Base-by-base conservation (phyloP, 2,113 vertebrate genomes). In the Dromiciops gliroides region DNA sequence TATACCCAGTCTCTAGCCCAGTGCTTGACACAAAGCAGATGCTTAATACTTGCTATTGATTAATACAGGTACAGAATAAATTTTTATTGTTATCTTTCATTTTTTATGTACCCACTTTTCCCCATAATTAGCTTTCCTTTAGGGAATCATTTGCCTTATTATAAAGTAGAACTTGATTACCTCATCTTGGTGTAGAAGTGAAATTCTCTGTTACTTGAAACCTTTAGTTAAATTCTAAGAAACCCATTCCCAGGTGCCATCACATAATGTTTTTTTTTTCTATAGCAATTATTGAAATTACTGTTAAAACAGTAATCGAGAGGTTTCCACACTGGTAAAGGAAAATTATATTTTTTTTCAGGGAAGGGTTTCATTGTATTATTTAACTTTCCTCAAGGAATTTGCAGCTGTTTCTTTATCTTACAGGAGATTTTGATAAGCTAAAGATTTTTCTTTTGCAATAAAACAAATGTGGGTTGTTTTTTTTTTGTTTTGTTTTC, bases 391-490 rank as follows among this genome's bases (percentile, higher is more conserved):
- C 95, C 48, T 75, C 48, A 89, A 96, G 67, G 53, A 95, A 28
- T 60, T 16, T 48, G 44, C 11, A 83, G 50, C 24, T 94, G 2
- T 94, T 56, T 8, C 11, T 37, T 23, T 94, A 44, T 0, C 16
- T 48, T 31, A 16, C 3, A 48, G 53, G 93, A n/a, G 95, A 89
- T 5, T 88, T 19, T n/a, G 23, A 25, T 48, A 12, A 67, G 49
- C 93, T 94, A 83, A 83, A 93, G 92, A 90, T 95, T 95, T 95
- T 91, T 95, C 48, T 23, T 83, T 56, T 89, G 12, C 60, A 47
- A 89, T 50, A 92, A 91, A 51, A 93, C 97, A 96, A 97, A 98
- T 96, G 91, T 95, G n/a, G n/a, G n/a, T n/a, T n/a, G n/a, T n/a
- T n/a, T n/a, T n/a, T n/a, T n/a, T n/a, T n/a, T n/a, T n/a, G n/a